Conservation (phyloP, 2,888 invertebrate species). For the Belgica antarctica region DNA sequence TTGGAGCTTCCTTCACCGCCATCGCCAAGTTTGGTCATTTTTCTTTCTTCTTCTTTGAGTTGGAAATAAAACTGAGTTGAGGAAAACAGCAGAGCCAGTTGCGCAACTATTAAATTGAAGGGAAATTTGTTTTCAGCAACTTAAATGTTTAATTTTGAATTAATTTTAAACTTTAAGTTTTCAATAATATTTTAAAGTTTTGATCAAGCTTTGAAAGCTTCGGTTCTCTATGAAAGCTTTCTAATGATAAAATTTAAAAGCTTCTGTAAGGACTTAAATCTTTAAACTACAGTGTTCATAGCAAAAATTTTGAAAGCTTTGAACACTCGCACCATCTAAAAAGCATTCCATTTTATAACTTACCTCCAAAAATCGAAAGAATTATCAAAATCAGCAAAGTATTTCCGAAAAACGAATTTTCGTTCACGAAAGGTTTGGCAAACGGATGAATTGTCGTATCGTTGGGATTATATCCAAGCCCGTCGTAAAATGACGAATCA, state of each 20-base stretch:
- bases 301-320: neutral
- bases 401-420: slow-evolving; percentile 21
- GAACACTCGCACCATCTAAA: neutral
- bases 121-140: no score
- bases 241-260: neutral
- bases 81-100: neutral
- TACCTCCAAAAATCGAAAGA: neutral
- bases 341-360: neutral
- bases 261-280: no score
- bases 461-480: slow-evolving; percentile 13
- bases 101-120: no score
- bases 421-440: neutral
- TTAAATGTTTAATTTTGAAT: no score
- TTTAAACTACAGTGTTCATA: no score
- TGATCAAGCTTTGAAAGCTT: no score
- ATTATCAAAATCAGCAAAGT: neutral
- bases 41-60: neutral
- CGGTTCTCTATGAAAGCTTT: no score
- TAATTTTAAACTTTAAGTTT: no score
- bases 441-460: slow-evolving; percentile 25
- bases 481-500: slow-evolving; percentile 25
- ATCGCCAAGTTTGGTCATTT: no score
- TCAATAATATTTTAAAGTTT: no score
- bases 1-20: neutral
- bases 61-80: neutral